A percentile compares a stretch with the other conserved stretches of the same genome.
Evolutionary conservation across 2,888 invertebrate species (phyloP).

Genomic region (Phorcus lineatus): DNA sequence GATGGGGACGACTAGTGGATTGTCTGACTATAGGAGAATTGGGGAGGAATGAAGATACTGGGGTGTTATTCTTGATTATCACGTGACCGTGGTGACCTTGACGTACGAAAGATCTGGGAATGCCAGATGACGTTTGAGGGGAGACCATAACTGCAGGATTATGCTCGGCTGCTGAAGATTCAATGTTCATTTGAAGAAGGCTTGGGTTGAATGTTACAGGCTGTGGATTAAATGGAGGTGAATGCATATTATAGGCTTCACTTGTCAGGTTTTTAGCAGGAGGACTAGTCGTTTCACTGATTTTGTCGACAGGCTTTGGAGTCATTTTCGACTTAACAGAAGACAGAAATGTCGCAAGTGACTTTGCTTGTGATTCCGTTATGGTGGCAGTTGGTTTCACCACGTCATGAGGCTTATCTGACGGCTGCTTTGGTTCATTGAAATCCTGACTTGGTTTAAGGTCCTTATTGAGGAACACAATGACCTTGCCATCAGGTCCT

Average conservation of each 20-base stretch:
- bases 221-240: background rate
- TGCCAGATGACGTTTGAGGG: too few relatives aligned
- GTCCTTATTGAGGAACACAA: background rate
- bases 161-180: too few relatives aligned
- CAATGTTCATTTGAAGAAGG: too few relatives aligned
- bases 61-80: too few relatives aligned
- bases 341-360: background rate
- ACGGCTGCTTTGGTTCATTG: background rate
- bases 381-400: background rate
- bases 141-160: too few relatives aligned
- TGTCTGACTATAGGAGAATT: too few relatives aligned
- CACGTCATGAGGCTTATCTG: background rate
- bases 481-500: background rate
- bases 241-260: background rate
- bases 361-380: background rate
- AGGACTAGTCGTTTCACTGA: background rate
- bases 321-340: background rate
- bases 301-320: background rate
- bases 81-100: too few relatives aligned
- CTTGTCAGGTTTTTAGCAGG: background rate
- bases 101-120: too few relatives aligned
- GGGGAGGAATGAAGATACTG: too few relatives aligned
- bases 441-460: background rate
- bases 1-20: too few relatives aligned
- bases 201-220: too few relatives aligned